phyloP scores from a whole-genome alignment of 2,888 invertebrate species.

The Dynastes grantii region DNA sequence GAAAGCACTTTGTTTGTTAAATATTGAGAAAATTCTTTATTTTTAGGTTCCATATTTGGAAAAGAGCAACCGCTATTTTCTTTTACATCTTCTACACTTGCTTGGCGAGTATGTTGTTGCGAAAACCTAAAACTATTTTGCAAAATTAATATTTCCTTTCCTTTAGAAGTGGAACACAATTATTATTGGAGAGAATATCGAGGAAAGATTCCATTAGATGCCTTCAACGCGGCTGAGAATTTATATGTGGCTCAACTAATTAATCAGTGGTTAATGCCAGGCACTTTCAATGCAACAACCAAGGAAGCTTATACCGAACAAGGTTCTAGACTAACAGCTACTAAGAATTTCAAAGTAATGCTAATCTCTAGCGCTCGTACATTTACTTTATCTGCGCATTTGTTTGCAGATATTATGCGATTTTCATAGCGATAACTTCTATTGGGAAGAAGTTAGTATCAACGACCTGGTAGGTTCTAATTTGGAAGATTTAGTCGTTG shows the following conservation, averaged over 20 bases:
- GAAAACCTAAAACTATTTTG: not conserved
- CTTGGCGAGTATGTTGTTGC: not conserved
- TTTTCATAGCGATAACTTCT: not conserved
- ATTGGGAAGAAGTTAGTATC: not conserved
- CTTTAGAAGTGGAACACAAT: not conserved
- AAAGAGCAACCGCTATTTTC: no score
- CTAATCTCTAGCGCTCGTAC: no score
- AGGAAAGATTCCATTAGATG: not conserved
- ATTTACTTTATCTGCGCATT: not conserved
- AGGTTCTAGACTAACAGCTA: not conserved
- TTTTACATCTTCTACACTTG: not conserved
- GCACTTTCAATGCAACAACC: not conserved
- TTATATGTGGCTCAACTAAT: slow-evolving; percentile 8
- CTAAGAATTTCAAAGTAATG: not conserved
- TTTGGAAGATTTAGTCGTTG: slow-evolving; percentile 11
- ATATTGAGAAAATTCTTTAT: no score
- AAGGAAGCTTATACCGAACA: slow-evolving; percentile 12
- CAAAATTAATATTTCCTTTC: not conserved
- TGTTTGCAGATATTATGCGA: slow-evolving; percentile 7
- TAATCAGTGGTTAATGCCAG: slow-evolving; percentile 6
- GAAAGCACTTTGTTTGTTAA: not conserved
- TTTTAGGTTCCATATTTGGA: no score
- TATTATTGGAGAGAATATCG: slow-evolving; percentile 14
- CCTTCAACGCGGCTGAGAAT: not conserved
- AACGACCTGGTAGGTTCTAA: not conserved